Evolutionary conservation across 2,888 invertebrate species (phyloP).

Genomic region (Drosophila neonasuta): DNA sequence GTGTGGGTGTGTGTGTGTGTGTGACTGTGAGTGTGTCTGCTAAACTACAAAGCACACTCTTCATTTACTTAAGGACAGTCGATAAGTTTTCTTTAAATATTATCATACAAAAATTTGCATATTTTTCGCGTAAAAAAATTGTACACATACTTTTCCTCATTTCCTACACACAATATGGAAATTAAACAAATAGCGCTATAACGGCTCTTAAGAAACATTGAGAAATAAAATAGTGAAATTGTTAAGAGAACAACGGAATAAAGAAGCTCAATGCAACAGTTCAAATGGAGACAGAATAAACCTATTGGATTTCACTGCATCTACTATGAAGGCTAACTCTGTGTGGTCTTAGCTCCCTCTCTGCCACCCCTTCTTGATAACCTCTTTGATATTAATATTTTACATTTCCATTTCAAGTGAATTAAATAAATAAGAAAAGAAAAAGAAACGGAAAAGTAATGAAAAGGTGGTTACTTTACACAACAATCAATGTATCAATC

Average conservation of each 20-base stretch:
- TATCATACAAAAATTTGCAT: slow-evolving; percentile 2
- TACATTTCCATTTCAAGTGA: neutral
- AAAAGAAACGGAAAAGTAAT: neutral
- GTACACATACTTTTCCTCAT: slow-evolving; percentile 4
- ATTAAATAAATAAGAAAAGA: neutral
- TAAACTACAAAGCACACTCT: slow-evolving; percentile 6
- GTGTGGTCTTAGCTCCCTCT: slow-evolving; percentile 30
- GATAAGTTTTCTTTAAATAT: slow-evolving; percentile 1
- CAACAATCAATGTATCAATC: slow-evolving; percentile 4
- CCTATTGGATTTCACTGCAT: slow-evolving; percentile 42
- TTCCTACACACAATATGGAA: slow-evolving; percentile 1
- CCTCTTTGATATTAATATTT: neutral
- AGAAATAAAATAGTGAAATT: slow-evolving; percentile 7
- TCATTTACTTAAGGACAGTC: slow-evolving; percentile 3
- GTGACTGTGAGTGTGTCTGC: slow-evolving; percentile 13
- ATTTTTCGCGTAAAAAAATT: neutral
- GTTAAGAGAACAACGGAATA: neutral
- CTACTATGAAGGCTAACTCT: slow-evolving; percentile 46
- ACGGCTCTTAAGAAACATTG: slow-evolving; percentile 12
- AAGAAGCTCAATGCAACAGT: slow-evolving; percentile 16
- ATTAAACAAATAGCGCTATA: neutral
- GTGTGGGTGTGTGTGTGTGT: slow-evolving; percentile 3
- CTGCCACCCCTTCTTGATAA: neutral
- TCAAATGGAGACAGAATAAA: slow-evolving; percentile 39
- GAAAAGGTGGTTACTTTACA: neutral